Evolutionary conservation across 2,888 invertebrate species (phyloP), one percentile per base, ranked within the genome.

Genomic region (Plebejus melissa): DNA sequence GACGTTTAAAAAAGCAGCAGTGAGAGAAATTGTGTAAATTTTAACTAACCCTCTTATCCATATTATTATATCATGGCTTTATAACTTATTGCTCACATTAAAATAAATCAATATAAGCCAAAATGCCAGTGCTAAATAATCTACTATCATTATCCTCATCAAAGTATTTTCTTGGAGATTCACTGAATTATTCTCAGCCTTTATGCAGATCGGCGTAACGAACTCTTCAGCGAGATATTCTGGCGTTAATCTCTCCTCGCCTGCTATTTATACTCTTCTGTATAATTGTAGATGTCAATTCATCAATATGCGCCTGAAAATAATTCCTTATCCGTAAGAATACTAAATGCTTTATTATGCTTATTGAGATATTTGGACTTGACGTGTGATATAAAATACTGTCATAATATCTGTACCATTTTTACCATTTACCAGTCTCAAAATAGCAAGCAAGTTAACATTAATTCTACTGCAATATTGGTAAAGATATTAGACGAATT

Each of bases 161-260:
- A 50, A 13, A 50, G 50, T 13, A 50, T 4, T 50, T 50, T 50
- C 50, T 50, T 50, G 50, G 54, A 54, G 54, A 54, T 54, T 54
- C 4, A 4, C 54, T 54, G 16, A 13, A 54, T 54, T 58, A 58
- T 22, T 22, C 58, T 22, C 7, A 58, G 7, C 58, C 58, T n/a
- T 58, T 69, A 13, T 6, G 41, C 41, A 72, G 50, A 50, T 50
- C 11, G 54, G 72, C 32, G 32, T 22, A 46, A 13, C 50, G 22
- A 54, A 22, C 16, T 32, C 28, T 46, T 69, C 32, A 60, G 50
- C 69, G 69, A 69, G 69, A 57, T 75, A 75, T 75, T 69, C 54
- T 75, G 50, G 36, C 75, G 46, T 69, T 69, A 69, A 75, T 75
- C 69, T 69, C 36, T 75, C 69, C 69, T 11, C 74, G 60, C 28